Evolutionary conservation across 2,797 vertebrate genomes (phyloP).

Genomic region (Thalassophryne amazonica): DNA sequence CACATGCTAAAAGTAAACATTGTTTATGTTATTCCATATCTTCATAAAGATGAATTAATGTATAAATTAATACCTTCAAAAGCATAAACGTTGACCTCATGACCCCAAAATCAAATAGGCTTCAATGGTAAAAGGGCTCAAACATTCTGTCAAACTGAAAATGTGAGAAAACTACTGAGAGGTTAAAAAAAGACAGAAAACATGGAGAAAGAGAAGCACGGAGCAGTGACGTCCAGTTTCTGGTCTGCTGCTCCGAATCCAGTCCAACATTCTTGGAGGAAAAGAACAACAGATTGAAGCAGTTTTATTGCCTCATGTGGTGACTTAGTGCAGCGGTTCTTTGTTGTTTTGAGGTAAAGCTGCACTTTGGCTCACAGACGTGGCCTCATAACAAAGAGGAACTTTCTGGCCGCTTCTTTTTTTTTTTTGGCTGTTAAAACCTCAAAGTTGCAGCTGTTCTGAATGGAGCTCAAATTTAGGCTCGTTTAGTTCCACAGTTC

Average conservation of each 20-base stretch:
- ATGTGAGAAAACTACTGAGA: conserved; percentile 27
- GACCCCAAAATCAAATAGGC: no score
- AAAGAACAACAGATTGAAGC: neutral
- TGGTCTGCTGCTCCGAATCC: conserved; percentile 34
- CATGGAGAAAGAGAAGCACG: conserved; percentile 1
- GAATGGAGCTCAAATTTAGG: neutral
- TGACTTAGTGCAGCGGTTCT: no score
- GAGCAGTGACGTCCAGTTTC: conserved; percentile 15
- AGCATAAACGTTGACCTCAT: no score
- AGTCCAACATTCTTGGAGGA: conserved; percentile 29
- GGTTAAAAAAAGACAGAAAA: neutral
- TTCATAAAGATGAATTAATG: no score
- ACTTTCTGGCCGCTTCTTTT: no score
- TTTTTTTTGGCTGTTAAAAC: neutral
- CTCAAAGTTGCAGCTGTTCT: neutral
- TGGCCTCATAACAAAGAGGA: neutral
- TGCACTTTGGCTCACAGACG: neutral
- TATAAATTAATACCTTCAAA: no score
- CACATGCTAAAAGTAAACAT: no score
- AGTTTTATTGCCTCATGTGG: conserved; percentile 1
- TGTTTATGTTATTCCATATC: no score
- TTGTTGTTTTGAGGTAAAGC: neutral
- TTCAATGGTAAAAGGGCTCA: no score
- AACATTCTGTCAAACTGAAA: conserved; percentile 1
- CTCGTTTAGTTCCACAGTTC: neutral